Evolutionary conservation across 2,888 invertebrate genomes (phyloP).

Genomic region (Smittia sp.): DNA sequence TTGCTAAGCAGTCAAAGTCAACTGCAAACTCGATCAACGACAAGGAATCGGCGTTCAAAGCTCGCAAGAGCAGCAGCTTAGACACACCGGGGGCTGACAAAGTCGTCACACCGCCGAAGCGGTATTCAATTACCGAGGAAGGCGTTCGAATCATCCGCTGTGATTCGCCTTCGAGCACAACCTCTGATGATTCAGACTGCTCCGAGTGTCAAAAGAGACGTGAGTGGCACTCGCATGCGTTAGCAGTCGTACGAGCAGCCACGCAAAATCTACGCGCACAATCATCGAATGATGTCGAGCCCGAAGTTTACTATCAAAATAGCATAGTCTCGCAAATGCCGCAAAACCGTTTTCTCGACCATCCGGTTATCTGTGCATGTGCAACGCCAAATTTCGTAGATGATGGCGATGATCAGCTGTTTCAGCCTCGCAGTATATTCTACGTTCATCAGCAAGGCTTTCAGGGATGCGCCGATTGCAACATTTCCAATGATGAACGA

Average conservation of each 20-base stretch:
- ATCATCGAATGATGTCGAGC: constrained; percentile 58
- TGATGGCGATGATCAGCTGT: constrained; percentile 61
- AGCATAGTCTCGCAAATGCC: constrained; percentile 57
- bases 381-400: constrained; percentile 60
- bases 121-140: constrained; percentile 70
- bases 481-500: constrained; percentile 33
- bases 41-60: constrained; percentile 46
- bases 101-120: constrained; percentile 59
- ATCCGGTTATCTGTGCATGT: constrained; percentile 71
- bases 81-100: constrained; percentile 68
- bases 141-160: constrained; percentile 58
- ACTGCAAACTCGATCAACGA: constrained; percentile 46
- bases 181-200: constrained; percentile 54
- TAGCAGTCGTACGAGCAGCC: constrained; percentile 52
- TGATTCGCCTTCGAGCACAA: constrained; percentile 53
- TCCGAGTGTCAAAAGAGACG: constrained; percentile 54
- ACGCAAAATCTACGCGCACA: constrained; percentile 49
- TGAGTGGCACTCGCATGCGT: constrained; percentile 53
- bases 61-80: constrained; percentile 70
- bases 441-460: constrained; percentile 66
- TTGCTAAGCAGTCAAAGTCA: constrained; percentile 52
- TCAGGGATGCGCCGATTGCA: constrained; percentile 56
- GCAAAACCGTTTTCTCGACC: constrained; percentile 62
- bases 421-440: constrained; percentile 65
- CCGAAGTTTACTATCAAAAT: constrained; percentile 45